Evolutionary conservation across 2,113 vertebrate species (phyloP).

Genomic region (Microtus ochrogaster): DNA sequence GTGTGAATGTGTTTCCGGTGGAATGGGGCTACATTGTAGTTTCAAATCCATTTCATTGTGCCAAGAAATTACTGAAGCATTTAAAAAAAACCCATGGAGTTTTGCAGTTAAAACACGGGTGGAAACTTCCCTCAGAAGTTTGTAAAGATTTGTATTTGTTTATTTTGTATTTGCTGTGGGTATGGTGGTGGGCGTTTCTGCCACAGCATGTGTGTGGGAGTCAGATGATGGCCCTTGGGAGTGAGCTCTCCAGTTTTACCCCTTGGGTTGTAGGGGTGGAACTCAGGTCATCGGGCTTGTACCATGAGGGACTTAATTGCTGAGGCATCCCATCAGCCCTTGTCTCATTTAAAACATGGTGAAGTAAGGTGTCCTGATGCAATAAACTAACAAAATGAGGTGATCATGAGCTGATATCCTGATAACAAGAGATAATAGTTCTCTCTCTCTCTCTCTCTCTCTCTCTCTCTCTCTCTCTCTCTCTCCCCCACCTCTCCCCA

Average conservation of each 20-base stretch:
- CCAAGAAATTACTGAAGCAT: constrained; percentile 62
- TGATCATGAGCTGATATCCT: constrained; percentile 59
- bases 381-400: constrained; percentile 57
- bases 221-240: not conserved
- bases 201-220: not conserved
- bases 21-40: constrained; percentile 46
- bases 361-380: constrained; percentile 24
- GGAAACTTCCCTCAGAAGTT: constrained; percentile 59
- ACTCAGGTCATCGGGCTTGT: not conserved
- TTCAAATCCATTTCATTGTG: constrained; percentile 72
- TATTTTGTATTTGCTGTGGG: not conserved
- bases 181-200: not conserved
- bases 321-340: not conserved
- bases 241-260: not conserved
- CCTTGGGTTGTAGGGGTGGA: not conserved
- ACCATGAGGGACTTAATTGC: not conserved
- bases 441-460: not conserved
- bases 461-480: not conserved
- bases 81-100: not conserved
- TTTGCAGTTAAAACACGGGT: constrained; percentile 60
- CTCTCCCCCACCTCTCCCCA: not conserved
- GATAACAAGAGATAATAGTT: not conserved
- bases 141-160: not conserved
- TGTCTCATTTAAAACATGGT: not conserved
- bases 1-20: constrained; percentile 62